These are phyloP conservation scores for Entomobrya multifasciata DNA, from an alignment of 2,888 invertebrate species.

Conservation along the genomic window DNA sequence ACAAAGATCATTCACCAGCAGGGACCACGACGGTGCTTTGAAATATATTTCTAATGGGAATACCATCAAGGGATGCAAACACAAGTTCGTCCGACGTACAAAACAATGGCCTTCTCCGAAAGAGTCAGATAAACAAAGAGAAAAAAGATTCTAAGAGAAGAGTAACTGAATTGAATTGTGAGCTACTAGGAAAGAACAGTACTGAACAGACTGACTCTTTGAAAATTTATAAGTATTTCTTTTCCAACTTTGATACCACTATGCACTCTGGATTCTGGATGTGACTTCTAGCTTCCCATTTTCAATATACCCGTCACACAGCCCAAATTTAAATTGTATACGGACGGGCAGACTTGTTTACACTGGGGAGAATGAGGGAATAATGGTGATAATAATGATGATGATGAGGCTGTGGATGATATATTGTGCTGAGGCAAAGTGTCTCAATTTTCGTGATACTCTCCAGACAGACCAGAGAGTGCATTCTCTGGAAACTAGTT, in stretches of 20 bases:
- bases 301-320: no score
- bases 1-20: slow-evolving; percentile 19
- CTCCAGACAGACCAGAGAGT: slow-evolving; percentile 14
- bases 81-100: slow-evolving; percentile 15
- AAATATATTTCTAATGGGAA: slow-evolving; percentile 32
- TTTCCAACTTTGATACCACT: no score
- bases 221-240: no score
- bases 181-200: no score
- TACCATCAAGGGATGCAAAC: slow-evolving; percentile 42
- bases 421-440: slow-evolving; percentile 36
- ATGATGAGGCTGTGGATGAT: slow-evolving; percentile 61
- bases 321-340: no score
- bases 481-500: background rate
- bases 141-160: no score
- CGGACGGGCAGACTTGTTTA: slow-evolving; percentile 47
- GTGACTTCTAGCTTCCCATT: slow-evolving; percentile 56
- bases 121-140: slow-evolving; percentile 18
- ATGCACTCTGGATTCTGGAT: slow-evolving; percentile 28
- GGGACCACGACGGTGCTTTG: background rate
- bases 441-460: slow-evolving; percentile 43
- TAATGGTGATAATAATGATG: slow-evolving; percentile 70
- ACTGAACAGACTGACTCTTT: no score
- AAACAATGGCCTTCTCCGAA: slow-evolving; percentile 37
- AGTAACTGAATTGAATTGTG: no score
- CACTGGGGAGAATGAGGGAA: slow-evolving; percentile 60